Percentiles rank a stretch among this genome's conserved stretches.
phyloP scores from a whole-genome alignment of 35 echinoderm and acorn worm species.

The Anneissia japonica region DNA sequence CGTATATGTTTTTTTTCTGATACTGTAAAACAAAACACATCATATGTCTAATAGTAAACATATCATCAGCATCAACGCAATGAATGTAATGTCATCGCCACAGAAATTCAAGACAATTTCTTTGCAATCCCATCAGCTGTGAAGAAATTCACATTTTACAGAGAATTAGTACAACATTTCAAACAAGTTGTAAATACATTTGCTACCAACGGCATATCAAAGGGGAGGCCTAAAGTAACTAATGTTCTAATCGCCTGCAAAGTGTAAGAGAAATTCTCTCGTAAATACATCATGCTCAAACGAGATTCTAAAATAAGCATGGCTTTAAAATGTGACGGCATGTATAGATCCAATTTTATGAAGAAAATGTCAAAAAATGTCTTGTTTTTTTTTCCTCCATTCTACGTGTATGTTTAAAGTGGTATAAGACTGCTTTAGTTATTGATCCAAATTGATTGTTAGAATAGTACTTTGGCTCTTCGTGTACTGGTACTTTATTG shows the following conservation, averaged over 20 bases:
- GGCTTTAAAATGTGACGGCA: neutral
- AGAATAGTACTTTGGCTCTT: too few species aligned
- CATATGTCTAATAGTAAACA: neutral
- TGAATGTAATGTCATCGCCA: neutral
- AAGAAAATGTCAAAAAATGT: neutral
- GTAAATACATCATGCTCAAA: neutral
- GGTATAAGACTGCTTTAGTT: neutral
- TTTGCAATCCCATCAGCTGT: neutral
- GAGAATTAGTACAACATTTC: neutral
- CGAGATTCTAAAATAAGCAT: neutral
- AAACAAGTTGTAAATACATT: neutral
- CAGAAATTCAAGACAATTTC: neutral
- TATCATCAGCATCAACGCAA: neutral
- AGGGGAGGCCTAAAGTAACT: neutral
- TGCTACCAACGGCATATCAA: neutral
- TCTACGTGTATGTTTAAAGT: too few species aligned
- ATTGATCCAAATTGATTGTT: neutral
- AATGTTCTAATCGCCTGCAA: neutral
- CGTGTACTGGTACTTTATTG: neutral
- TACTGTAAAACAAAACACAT: neutral
- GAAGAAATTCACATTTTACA: neutral
- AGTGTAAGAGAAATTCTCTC: neutral
- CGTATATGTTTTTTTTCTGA: neutral
- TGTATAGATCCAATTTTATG: neutral
- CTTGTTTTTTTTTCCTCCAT: too few species aligned